These are phyloP conservation scores for Lordiphosa andalusiaca DNA, from an alignment of 2,888 invertebrate species.

Conservation along the genomic window DNA sequence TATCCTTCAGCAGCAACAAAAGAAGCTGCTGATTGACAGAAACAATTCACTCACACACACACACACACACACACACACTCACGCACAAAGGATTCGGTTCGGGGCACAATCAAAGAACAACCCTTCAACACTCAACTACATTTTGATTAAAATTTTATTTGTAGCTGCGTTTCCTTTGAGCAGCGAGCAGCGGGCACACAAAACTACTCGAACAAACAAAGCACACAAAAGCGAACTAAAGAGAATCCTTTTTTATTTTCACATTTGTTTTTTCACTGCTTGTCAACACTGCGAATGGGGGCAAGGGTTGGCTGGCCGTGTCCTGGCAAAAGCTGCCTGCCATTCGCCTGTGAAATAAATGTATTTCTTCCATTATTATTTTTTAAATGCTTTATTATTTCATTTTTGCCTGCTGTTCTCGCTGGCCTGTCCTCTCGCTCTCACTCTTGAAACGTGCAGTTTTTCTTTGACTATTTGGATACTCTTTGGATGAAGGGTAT, in stretches of 20 bases:
- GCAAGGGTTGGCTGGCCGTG: slow-evolving; percentile 17
- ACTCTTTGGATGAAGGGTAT: no score
- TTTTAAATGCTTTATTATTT: slow-evolving; percentile 38
- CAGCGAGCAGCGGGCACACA: slow-evolving; percentile 27
- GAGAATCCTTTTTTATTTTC: slow-evolving; percentile 53
- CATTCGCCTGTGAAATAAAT: slow-evolving; percentile 46
- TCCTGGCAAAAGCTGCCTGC: slow-evolving; percentile 49
- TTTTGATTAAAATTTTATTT: slow-evolving; percentile 73
- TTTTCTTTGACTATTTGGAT: no score
- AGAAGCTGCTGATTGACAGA: slow-evolving; percentile 74
- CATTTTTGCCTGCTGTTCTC: slow-evolving; percentile 7
- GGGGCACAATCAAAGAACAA: slow-evolving; percentile 47
- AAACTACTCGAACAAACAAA: slow-evolving; percentile 67
- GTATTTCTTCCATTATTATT: slow-evolving; percentile 53
- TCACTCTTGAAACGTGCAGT: slow-evolving; percentile 1
- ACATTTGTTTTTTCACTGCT: slow-evolving; percentile 26
- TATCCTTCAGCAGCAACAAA: slow-evolving; percentile 72
- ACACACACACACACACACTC: slow-evolving; percentile 28
- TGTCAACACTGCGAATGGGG: slow-evolving; percentile 42
- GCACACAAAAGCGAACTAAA: slow-evolving; percentile 59
- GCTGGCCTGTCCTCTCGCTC: slow-evolving; percentile 39
- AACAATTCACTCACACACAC: slow-evolving; percentile 57
- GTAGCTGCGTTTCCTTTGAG: slow-evolving; percentile 64
- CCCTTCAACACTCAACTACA: slow-evolving; percentile 74
- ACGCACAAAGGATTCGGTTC: slow-evolving; percentile 7